Evolutionary conservation across 2,888 invertebrate species (phyloP), one percentile per base, ranked within the genome.

Genomic region (Rhodophaea formosa): DNA sequence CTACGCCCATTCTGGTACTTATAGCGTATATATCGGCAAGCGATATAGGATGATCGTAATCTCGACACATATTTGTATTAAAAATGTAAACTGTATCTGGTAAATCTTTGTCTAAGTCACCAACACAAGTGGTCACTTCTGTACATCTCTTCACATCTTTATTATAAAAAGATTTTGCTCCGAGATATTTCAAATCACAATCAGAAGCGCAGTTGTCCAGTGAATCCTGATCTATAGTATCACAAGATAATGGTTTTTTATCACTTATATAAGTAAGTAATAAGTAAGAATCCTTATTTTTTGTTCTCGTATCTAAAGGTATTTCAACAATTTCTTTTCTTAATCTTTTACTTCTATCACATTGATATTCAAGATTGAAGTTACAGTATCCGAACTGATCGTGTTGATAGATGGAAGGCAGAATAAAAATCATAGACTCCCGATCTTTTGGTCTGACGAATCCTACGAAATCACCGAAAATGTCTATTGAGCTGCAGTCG

Each of bases 111-210:
- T 58, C 56, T 1, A 65, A 43, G 57, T 78, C 65, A 15, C 74
- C 67, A 8, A 69, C 44, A 58, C 88, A 88, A 16, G 65, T 45
- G 1, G 79, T 71, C 35, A 74, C 75, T 61, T 65, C 69, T 2
- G 74, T 61, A 60, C 88, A 89, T 66, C 68, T 77, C 2, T 67
- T 68, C 1, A 53, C 53, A 15, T 56, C 59, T 2, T 57, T 42
- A 57, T 84, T 74, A 52, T 72, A 88, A 64, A 75, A 78, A 2
- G 83, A 70, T 56, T 69, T 79, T 14, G 67, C 63, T 3, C 83
- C 87, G 14, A 68, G 66, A 64, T 89, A 89, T 69, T 87, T 88
- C 0, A 75, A 52, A 60, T 82, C 79, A 67, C 88, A 89, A 35
- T 82, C 67, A 0, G 82, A 77, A 6, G 57, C 61, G 58, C 89